These are phyloP conservation scores for Drymonia ruficornis DNA, from an alignment of 2,888 invertebrate genomes.

Conservation along the genomic window DNA sequence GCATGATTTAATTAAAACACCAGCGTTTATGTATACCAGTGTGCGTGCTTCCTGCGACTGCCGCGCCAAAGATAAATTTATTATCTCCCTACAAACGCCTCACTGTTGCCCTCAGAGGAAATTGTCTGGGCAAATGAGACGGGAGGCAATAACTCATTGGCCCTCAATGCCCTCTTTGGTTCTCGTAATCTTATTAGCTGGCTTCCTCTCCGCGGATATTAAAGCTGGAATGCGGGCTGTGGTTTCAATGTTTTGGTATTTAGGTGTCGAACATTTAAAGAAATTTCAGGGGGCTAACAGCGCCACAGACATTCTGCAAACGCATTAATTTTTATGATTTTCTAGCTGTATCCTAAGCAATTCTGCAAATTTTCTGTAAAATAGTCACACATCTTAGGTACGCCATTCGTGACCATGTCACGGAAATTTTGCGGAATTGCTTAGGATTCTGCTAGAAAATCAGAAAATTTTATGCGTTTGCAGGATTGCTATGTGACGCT, in stretches of 20 bases:
- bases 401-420: no score
- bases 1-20: constrained; percentile 4
- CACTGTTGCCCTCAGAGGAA: constrained; percentile 73
- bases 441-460: no score
- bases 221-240: constrained; percentile 41
- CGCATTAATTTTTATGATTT: no score
- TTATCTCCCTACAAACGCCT: constrained; percentile 63
- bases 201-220: constrained; percentile 53
- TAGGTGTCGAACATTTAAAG: constrained; percentile 31
- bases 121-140: constrained; percentile 76
- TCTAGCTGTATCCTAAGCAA: no score
- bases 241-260: constrained; percentile 13
- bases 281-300: no score
- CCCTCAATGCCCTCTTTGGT: constrained; percentile 65
- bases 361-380: no score
- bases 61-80: constrained; percentile 63
- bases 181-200: constrained; percentile 61
- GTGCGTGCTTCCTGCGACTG: constrained; percentile 3
- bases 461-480: no score
- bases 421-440: no score
- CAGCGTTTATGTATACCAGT: constrained; percentile 5
- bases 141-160: constrained; percentile 70
- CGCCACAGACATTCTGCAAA: no score
- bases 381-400: no score
- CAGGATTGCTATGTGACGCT: no score